Conservation (phyloP, 2,113 vertebrate species). For the Hymenochirus boettgeri region DNA sequence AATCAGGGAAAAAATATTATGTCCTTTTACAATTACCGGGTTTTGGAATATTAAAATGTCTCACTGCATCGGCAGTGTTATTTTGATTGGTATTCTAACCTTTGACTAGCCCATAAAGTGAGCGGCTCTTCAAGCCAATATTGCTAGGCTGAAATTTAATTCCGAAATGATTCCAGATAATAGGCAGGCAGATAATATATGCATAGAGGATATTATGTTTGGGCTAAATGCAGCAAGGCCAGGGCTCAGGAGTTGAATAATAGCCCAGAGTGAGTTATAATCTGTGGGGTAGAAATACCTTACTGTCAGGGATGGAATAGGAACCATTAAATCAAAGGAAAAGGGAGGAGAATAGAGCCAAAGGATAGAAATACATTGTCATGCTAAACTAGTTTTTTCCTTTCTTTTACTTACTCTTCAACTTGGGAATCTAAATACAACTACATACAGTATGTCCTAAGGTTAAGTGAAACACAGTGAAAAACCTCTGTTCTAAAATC, state of each 20-base stretch:
- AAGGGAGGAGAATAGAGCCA: slow-evolving; percentile 44
- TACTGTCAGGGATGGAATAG: slow-evolving; percentile 90
- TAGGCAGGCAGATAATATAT: slow-evolving; percentile 98
- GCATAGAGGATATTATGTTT: slow-evolving; percentile 99
- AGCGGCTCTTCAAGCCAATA: slow-evolving; percentile 83
- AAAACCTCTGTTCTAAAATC: not conserved
- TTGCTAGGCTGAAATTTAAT: slow-evolving; percentile 93
- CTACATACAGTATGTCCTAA: slow-evolving; percentile 6
- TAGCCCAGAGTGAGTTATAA: slow-evolving; percentile 88
- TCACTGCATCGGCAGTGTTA: slow-evolving; percentile 88
- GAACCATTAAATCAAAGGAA: slow-evolving; percentile 91
- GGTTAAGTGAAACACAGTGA: not conserved
- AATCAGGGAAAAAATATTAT: slow-evolving; percentile 90
- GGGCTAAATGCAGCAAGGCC: slow-evolving; percentile 82
- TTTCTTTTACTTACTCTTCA: slow-evolving; percentile 1
- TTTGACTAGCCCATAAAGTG: slow-evolving; percentile 94
- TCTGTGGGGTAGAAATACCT: slow-evolving; percentile 93
- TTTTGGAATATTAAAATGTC: slow-evolving; percentile 99
- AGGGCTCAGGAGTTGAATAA: slow-evolving; percentile 95
- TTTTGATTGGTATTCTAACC: slow-evolving; percentile 99
- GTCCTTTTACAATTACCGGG: slow-evolving; percentile 97
- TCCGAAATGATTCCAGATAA: slow-evolving; percentile 97
- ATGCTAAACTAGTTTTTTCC: not conserved
- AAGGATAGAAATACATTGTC: slow-evolving; percentile 41
- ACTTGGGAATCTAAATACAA: slow-evolving; percentile 1